Evolutionary conservation across 1,140 invertebrate genomes (phyloP).

Genomic region (Gonioctena quinquepunctata): DNA sequence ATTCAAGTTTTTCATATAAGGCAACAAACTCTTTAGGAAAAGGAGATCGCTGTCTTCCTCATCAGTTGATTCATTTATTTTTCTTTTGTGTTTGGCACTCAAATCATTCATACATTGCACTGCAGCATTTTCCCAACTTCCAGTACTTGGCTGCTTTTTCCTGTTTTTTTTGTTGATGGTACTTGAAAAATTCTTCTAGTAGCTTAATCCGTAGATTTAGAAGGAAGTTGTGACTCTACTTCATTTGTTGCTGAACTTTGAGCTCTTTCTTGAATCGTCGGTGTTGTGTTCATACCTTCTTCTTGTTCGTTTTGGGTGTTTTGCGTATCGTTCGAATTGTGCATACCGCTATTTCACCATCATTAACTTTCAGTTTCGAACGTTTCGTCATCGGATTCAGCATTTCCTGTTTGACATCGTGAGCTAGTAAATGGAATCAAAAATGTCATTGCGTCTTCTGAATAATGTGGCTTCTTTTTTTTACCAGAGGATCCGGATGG

Average conservation of each 20-base stretch:
- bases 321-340: neutral
- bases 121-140: neutral
- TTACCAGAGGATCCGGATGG: conserved; percentile 1
- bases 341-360: neutral
- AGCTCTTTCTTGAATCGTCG: neutral
- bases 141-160: neutral
- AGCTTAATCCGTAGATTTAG: neutral
- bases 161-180: neutral
- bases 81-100: conserved; percentile 1
- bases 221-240: neutral
- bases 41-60: conserved; percentile 2
- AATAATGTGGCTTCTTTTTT: conserved; percentile 5
- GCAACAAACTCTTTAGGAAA: neutral
- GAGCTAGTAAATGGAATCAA: neutral
- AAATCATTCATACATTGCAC: neutral
- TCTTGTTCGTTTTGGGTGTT: neutral
- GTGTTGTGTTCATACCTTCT: neutral
- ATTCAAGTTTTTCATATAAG: neutral
- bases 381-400: neutral
- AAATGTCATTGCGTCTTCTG: neutral
- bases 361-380: conserved; percentile 2
- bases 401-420: neutral
- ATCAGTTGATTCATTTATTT: neutral
- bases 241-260: neutral
- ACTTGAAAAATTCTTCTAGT: neutral